phyloP scores from a whole-genome alignment of 2,113 vertebrate species.

The Scalopus aquaticus region DNA sequence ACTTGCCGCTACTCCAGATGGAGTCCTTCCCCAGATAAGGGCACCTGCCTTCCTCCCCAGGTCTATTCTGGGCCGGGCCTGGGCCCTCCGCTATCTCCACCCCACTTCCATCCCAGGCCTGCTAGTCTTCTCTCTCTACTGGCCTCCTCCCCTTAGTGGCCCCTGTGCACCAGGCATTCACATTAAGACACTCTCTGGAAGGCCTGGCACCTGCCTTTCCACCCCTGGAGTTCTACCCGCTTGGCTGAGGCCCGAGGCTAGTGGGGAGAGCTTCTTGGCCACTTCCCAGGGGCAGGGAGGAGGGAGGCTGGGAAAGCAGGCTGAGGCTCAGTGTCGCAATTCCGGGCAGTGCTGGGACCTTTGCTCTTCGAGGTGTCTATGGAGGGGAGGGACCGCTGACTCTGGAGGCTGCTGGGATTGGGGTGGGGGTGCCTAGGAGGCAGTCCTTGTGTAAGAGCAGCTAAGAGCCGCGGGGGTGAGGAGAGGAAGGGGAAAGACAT shows the following conservation, averaged over 20 bases:
- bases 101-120: not conserved
- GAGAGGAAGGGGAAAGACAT: constrained; percentile 39
- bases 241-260: not conserved
- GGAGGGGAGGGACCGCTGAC: constrained; percentile 57
- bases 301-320: constrained; percentile 67
- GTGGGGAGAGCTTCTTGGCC: constrained; percentile 55
- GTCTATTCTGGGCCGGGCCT: not conserved
- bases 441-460: constrained; percentile 25
- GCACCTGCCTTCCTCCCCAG: not conserved
- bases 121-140: not conserved
- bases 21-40: not conserved
- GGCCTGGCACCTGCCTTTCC: constrained; percentile 52
- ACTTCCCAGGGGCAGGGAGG: constrained; percentile 60
- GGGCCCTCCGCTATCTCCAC: not conserved
- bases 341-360: constrained; percentile 64
- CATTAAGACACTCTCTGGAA: not conserved
- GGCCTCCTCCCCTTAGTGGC: not conserved
- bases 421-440: constrained; percentile 51
- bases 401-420: constrained; percentile 61
- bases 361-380: constrained; percentile 73
- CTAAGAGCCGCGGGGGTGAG: constrained; percentile 48
- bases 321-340: constrained; percentile 67
- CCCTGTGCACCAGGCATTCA: not conserved
- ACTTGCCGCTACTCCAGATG: not conserved
- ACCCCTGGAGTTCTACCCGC: not conserved